A percentile compares a stretch with the other conserved stretches of the same genome.
These are phyloP conservation scores for Simalia tracyae DNA, from an alignment of 2,797 vertebrate genomes.

Conservation along the genomic window DNA sequence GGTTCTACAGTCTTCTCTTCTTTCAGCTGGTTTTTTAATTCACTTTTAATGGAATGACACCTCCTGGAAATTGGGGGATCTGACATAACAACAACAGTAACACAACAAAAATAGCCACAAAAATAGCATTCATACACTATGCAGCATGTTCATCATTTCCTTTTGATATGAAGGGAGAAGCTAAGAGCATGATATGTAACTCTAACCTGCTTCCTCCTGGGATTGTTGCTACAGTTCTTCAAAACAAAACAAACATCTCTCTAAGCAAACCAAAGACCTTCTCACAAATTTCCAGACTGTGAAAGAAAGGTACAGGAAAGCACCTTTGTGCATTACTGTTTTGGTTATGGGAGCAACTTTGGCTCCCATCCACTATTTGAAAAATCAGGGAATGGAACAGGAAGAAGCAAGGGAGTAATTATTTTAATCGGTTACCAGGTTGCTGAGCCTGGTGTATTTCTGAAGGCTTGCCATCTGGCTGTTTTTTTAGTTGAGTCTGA, in stretches of 20 bases:
- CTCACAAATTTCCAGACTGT: background rate
- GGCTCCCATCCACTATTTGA: slow-evolving; percentile 13
- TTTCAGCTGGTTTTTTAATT: background rate
- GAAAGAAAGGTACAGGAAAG: background rate
- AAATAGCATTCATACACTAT: background rate
- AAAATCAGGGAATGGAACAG: background rate
- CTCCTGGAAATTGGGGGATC: background rate
- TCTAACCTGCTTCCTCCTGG: background rate
- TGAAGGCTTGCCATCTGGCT: background rate
- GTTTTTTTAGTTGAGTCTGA: background rate
- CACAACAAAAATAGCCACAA: background rate
- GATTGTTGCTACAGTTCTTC: background rate
- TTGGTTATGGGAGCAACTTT: slow-evolving; percentile 44
- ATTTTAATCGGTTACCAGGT: background rate
- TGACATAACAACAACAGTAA: background rate
- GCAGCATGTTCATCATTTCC: background rate
- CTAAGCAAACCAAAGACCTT: background rate
- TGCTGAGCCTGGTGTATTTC: background rate
- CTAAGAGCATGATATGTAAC: background rate
- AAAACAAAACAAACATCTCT: slow-evolving; percentile 4
- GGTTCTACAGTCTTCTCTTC: background rate
- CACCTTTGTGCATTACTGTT: slow-evolving; percentile 30
- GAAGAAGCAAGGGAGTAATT: background rate
- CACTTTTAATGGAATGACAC: background rate
- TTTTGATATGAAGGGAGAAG: background rate